These are phyloP conservation scores for Capitella teleta DNA, from an alignment of 1,140 invertebrate species.

Conservation along the genomic window DNA sequence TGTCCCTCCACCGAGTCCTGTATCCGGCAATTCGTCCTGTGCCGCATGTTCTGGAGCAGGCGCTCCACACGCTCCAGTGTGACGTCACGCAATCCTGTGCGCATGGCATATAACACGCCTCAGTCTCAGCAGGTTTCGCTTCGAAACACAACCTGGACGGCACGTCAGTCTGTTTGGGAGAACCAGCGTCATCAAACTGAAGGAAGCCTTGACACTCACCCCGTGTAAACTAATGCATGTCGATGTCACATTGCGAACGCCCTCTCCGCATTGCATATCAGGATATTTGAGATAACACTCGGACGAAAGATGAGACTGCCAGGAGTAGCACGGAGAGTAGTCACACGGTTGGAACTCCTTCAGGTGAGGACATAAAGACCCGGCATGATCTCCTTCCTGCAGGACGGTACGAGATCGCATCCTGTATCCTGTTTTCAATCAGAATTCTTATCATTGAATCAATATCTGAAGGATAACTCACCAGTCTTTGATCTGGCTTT, in stretches of 20 bases:
- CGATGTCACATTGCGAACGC: not conserved
- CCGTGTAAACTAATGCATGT: constrained; percentile 6
- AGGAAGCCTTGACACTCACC: not conserved
- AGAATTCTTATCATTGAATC: no score
- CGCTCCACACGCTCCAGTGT: constrained; percentile 10
- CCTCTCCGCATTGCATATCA: constrained; percentile 14
- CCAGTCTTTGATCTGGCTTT: constrained; percentile 3
- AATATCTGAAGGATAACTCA: no score
- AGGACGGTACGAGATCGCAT: constrained; percentile 6
- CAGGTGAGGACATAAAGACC: constrained; percentile 1
- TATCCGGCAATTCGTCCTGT: constrained; percentile 1
- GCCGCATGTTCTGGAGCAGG: constrained; percentile 6
- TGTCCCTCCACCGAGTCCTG: constrained; percentile 1
- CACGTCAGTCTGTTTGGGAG: not conserved
- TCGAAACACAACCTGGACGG: constrained; percentile 4
- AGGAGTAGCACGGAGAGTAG: constrained; percentile 10
- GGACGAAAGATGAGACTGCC: constrained; percentile 1
- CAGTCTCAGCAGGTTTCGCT: not conserved
- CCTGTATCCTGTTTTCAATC: constrained; percentile 6
- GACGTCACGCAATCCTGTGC: constrained; percentile 13
- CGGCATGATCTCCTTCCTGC: not conserved
- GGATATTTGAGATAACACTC: constrained; percentile 9
- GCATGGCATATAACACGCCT: constrained; percentile 9
- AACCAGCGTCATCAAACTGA: not conserved
- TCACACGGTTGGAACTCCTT: constrained; percentile 8